Evolutionary conservation across 2,888 invertebrate genomes (phyloP), one percentile per base, ranked within the genome.

Genomic region (Stenoptilia bipunctidactyla): DNA sequence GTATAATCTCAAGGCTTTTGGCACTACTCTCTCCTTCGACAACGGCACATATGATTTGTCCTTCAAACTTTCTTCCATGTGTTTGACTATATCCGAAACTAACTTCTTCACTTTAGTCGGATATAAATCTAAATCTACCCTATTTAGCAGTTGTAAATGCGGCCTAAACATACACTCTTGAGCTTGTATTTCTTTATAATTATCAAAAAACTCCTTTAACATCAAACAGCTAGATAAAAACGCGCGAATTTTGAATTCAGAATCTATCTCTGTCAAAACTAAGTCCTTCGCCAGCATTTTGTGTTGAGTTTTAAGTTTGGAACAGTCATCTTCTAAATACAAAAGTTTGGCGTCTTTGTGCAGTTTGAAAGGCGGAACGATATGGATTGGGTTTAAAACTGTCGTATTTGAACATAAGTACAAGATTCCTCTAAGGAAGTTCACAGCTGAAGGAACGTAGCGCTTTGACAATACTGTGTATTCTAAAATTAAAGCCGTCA

Each of bases 1-100:
- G 57, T 94, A 92, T 38, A 95, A 66, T 53, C 92, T 90, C 48
- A 97, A 73, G 0, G 92, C 89, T 67, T 93, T 94, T 0, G 94
- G 94, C 59, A 88, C 91, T 47, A 89, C 89, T 51, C 88, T 90
- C 36, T 88, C 88, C 43, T 86, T 62, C 9, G 86, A 61, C 41
- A 91, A 53, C 34, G 86, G 87, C 10, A 86, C 79, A 44, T 89
- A 74, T 15, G 86, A 86, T 46, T 87, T 87, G 3, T 86, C 71
- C 36, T 75, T 82, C 40, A 88, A 72, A 10, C 55, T 59, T 36
- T 84, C 67, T 45, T 82, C 73, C 56, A 90, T 80, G 37, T 80
- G 73, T 37, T 79, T 65, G 2, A 69, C 41, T 5, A 86, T 57
- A 20, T 66, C 66, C 13, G 69, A 63, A n/a, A 87, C 69, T 33